Base-by-base conservation (phyloP, 2,888 invertebrate genomes). In the Caenorhabditis sp. region DNA sequence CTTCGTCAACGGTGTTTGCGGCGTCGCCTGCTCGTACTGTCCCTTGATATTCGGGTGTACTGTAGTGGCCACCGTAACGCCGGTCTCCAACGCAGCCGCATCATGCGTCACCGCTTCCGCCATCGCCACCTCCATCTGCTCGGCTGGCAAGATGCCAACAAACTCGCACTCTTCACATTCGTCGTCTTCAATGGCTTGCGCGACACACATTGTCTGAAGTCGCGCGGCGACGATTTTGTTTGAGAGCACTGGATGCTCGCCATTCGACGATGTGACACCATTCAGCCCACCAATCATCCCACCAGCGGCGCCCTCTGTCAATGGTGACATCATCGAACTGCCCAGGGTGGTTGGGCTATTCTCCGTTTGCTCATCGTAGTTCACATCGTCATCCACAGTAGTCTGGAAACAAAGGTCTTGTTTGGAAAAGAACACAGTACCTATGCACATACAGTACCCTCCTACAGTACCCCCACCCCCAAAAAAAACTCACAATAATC, bases 81-180 rank as follows among this genome's bases (percentile, higher is more conserved):
- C 92, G 67, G 92, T 92, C 63, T 92, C 92, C 65, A 92, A 60
- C 21, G 83, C 94, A 20, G 83, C 94, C 68, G 94, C 93, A 88
- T 95, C 95, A 0, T 93, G 92, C 0, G 94, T 95, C 71, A 94
- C 92, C 5, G 94, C 93, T 84, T 93, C 92, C 10, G 95, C 94
- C 36, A 93, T 93, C 31, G 93, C 94, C 43, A 93, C 92, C 76
- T 93, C 91, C 54, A 92, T 91, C 65, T 87, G 88, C 73, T 90
- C 93, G 1, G 92, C 91, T 59, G 95, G 94, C 86, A 95, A 92
- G 53, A 93, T 92, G 53, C 93, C 93, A 53, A 94, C 93, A 88
- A 95, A 91, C 89, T 95, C 95, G 87, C 95, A 90, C 72, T 82
- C 77, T 12, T 81, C 83, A 79, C 95, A 95, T 90, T 95, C 77